These are phyloP conservation scores for Anguilla marmorata DNA, from an alignment of 2,797 vertebrate species.

Conservation along the genomic window DNA sequence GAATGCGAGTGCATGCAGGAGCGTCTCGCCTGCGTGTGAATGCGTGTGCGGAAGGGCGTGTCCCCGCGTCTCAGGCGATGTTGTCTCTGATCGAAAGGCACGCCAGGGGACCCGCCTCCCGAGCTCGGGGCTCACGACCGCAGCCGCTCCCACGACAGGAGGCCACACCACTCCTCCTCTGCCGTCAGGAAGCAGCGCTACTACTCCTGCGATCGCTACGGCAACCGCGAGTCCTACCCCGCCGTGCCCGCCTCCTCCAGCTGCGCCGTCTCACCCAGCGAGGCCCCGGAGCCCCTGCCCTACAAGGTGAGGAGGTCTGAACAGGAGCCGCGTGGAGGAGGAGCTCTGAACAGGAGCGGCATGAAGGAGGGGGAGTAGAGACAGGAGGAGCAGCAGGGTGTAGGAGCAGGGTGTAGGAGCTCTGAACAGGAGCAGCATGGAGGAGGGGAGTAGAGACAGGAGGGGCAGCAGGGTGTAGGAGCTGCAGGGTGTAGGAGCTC, in stretches of 20 bases:
- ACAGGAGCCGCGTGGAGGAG: background rate
- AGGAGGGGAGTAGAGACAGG: too few relatives aligned
- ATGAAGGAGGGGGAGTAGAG: background rate
- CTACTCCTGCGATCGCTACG: slow-evolving; percentile 93
- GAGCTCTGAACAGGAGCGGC: background rate
- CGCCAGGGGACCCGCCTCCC: slow-evolving; percentile 51
- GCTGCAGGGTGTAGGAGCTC: too few relatives aligned
- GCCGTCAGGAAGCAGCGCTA: slow-evolving; percentile 88
- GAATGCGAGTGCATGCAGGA: background rate
- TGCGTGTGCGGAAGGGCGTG: background rate
- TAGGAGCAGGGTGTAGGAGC: too few relatives aligned
- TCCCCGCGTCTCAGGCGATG: background rate
- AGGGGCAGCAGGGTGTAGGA: too few relatives aligned
- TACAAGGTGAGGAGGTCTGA: slow-evolving; percentile 72
- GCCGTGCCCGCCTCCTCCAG: slow-evolving; percentile 82
- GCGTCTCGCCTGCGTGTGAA: background rate
- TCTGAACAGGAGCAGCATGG: too few relatives aligned
- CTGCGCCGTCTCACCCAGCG: slow-evolving; percentile 84
- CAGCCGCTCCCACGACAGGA: slow-evolving; percentile 89
- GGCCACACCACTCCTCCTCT: slow-evolving; percentile 82
- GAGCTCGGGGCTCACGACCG: slow-evolving; percentile 80
- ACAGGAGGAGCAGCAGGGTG: background rate
- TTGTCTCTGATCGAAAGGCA: slow-evolving; percentile 33
- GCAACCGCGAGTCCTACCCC: slow-evolving; percentile 82
- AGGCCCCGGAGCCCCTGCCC: slow-evolving; percentile 72